These are phyloP conservation scores for Eutrigla gurnardus DNA, from an alignment of 2,797 vertebrate genomes.

Conservation along the genomic window DNA sequence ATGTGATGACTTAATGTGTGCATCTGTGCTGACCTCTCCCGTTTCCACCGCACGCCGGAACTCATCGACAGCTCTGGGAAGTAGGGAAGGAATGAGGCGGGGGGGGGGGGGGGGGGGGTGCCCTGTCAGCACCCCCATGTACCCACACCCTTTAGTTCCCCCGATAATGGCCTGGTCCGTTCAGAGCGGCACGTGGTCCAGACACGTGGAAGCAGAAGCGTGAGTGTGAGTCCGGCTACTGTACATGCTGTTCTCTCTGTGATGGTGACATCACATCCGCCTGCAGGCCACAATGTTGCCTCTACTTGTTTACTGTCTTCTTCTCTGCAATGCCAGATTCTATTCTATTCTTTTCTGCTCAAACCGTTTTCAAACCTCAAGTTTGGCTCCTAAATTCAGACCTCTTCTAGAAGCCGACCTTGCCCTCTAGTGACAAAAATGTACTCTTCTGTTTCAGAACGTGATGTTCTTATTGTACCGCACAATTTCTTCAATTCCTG, in stretches of 20 bases:
- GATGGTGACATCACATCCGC: constrained; percentile 3
- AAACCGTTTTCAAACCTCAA: neutral
- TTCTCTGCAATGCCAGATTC: neutral
- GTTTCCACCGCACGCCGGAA: neutral
- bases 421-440: no score
- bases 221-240: neutral
- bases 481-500: no score
- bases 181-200: neutral
- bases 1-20: constrained; percentile 30
- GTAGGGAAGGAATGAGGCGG: neutral
- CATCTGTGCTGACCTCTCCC: constrained; percentile 12
- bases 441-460: no score
- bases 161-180: neutral
- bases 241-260: constrained; percentile 13
- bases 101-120: no score
- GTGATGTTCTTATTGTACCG: no score
- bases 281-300: neutral
- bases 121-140: no score
- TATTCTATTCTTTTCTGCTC: neutral
- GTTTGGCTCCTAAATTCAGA: no score
- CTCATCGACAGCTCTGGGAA: neutral
- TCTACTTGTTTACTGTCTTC: neutral
- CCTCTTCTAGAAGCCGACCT: no score
- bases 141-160: neutral
- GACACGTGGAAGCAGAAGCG: neutral